phyloP scores from a whole-genome alignment of 2,888 invertebrate species.

The Dendrolimus pini region DNA sequence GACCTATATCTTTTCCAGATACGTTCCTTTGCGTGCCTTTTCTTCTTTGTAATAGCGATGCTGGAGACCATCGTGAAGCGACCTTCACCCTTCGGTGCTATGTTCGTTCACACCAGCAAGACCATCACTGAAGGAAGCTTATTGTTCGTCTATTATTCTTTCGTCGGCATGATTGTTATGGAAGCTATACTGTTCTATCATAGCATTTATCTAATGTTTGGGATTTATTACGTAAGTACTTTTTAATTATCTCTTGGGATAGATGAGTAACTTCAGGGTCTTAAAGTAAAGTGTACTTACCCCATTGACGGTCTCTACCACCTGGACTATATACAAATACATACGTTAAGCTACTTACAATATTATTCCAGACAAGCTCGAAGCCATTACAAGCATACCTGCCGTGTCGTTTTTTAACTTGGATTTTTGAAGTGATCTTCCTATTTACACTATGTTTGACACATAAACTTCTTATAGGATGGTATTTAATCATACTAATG shows the following conservation, averaged over 20 bases:
- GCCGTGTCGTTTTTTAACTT: constrained; percentile 25
- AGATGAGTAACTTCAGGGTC: too few species aligned
- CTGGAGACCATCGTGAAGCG: constrained; percentile 20
- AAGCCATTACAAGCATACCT: constrained; percentile 24
- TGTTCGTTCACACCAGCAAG: constrained; percentile 8
- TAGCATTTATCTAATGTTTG: constrained; percentile 19
- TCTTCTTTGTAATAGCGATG: constrained; percentile 23
- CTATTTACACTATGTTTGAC: constrained; percentile 20
- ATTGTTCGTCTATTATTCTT: constrained; percentile 18
- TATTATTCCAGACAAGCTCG: constrained; percentile 21
- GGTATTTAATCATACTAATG: constrained; percentile 36
- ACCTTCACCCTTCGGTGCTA: constrained; percentile 10
- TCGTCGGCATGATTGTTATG: constrained; percentile 20
- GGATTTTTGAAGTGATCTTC: constrained; percentile 23
- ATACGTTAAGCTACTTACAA: too few species aligned
- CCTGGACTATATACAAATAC: too few species aligned
- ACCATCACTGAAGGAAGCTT: constrained; percentile 2
- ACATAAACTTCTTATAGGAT: constrained; percentile 33
- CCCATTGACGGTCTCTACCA: too few species aligned
- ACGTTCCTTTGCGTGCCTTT: constrained; percentile 23
- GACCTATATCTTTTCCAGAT: constrained; percentile 20
- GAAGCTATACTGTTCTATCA: constrained; percentile 23
- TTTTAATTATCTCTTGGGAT: not conserved
- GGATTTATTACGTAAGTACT: constrained; percentile 25
- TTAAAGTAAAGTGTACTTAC: too few species aligned